Percentiles rank a stretch among this genome's conserved stretches.
These are phyloP conservation scores for Panthera uncia DNA, from an alignment of 2,113 vertebrate genomes.

Conservation along the genomic window DNA sequence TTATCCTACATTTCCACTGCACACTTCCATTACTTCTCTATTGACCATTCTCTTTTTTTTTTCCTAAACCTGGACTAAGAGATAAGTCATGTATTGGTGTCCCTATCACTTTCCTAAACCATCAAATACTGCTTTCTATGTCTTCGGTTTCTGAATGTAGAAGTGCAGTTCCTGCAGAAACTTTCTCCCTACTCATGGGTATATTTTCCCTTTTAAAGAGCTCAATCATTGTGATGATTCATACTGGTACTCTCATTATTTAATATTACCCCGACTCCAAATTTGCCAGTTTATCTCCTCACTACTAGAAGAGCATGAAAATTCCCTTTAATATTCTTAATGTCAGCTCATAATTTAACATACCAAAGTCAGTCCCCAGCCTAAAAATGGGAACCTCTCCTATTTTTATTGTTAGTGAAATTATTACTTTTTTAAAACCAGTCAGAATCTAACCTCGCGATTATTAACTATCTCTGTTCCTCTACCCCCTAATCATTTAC, in stretches of 20 bases:
- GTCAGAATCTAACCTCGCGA: background rate
- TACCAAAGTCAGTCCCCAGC: background rate
- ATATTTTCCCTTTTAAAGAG: background rate
- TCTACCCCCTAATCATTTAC: background rate
- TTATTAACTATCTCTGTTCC: background rate
- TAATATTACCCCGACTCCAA: background rate
- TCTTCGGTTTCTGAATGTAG: background rate
- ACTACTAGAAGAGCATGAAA: background rate
- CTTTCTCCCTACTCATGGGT: background rate
- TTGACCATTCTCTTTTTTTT: background rate
- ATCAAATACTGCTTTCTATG: background rate
- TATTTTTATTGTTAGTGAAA: background rate
- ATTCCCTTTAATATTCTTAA: background rate
- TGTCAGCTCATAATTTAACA: background rate
- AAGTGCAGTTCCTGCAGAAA: background rate
- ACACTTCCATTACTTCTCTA: background rate
- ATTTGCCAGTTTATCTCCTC: background rate
- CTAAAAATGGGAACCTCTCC: background rate
- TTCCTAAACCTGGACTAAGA: background rate
- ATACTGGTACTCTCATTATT: background rate
- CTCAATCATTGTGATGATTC: background rate
- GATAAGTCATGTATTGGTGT: background rate
- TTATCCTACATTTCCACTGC: background rate
- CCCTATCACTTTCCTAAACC: background rate
- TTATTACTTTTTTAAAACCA: background rate